Percentiles rank a stretch among this genome's conserved stretches.
These are phyloP conservation scores for Adelognathus sp. DNA, from an alignment of 2,888 invertebrate species.

Conservation along the genomic window DNA sequence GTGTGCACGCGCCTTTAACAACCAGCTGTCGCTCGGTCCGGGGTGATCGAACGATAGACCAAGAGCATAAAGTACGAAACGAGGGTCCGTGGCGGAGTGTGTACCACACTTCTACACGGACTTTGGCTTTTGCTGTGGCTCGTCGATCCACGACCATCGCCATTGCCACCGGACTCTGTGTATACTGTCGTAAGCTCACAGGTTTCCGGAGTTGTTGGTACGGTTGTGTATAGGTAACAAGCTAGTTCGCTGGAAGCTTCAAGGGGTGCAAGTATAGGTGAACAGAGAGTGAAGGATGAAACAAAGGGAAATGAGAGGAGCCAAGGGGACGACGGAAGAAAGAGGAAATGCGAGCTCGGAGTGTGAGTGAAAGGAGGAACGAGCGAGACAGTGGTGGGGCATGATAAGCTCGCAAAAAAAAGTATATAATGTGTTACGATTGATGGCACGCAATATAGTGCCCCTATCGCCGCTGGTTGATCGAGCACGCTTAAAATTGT, in stretches of 20 bases:
- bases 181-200: slow-evolving; percentile 12
- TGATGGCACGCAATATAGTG: slow-evolving; percentile 73
- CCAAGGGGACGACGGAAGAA: neutral
- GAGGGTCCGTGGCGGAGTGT: slow-evolving; percentile 56
- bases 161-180: slow-evolving; percentile 52
- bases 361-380: neutral
- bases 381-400: neutral
- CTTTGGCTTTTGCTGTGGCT: slow-evolving; percentile 23
- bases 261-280: neutral
- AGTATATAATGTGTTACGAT: slow-evolving; percentile 68
- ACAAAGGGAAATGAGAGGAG: slow-evolving; percentile 5
- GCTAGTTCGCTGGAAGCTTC: slow-evolving; percentile 29
- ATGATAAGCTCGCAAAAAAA: slow-evolving; percentile 19
- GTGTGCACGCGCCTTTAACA: slow-evolving; percentile 60
- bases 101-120: slow-evolving; percentile 13
- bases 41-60: slow-evolving; percentile 68
- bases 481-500: slow-evolving; percentile 57
- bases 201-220: slow-evolving; percentile 29
- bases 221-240: slow-evolving; percentile 2
- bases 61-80: slow-evolving; percentile 63
- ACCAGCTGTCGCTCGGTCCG: slow-evolving; percentile 65
- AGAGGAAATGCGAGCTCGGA: neutral
- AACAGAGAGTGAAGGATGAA: slow-evolving; percentile 5
- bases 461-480: slow-evolving; percentile 68
- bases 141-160: slow-evolving; percentile 42